These are phyloP conservation scores for Cheilosia soror DNA, from an alignment of 2,888 invertebrate species.

Conservation along the genomic window DNA sequence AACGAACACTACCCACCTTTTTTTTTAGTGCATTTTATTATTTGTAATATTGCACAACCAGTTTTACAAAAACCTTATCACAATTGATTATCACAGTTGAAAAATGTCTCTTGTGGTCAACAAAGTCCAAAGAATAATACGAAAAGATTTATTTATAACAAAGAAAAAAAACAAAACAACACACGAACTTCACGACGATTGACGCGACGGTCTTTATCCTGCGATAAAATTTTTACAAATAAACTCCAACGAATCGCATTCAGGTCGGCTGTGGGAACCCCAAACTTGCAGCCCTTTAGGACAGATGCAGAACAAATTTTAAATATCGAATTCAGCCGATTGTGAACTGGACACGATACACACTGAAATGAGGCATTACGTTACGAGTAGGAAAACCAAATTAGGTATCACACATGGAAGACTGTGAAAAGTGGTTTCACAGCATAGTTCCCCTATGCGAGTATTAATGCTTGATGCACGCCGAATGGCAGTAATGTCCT, in stretches of 20 bases:
- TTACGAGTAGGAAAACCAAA: slow-evolving; percentile 10
- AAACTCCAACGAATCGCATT: slow-evolving; percentile 19
- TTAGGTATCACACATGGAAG: slow-evolving; percentile 19
- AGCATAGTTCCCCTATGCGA: slow-evolving; percentile 50
- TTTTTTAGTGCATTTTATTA: too few species aligned
- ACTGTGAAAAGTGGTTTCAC: slow-evolving; percentile 65
- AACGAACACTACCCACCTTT: too few species aligned
- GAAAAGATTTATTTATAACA: neutral
- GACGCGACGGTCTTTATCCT: slow-evolving; percentile 20
- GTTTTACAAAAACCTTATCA: neutral
- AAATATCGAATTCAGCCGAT: slow-evolving; percentile 19
- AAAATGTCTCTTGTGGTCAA: neutral
- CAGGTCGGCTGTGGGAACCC: slow-evolving; percentile 15
- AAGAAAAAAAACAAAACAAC: slow-evolving; percentile 18
- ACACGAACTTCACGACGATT: slow-evolving; percentile 9
- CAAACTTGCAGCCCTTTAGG: slow-evolving; percentile 13
- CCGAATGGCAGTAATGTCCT: slow-evolving; percentile 57
- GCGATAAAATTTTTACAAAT: slow-evolving; percentile 33
- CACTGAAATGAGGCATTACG: slow-evolving; percentile 7
- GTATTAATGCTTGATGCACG: slow-evolving; percentile 21
- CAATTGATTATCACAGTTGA: slow-evolving; percentile 32
- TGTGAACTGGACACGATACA: slow-evolving; percentile 43
- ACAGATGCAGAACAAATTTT: slow-evolving; percentile 40
- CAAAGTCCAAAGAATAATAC: neutral
- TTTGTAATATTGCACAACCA: neutral